Base-by-base conservation (phyloP, 2,113 vertebrate species). In the Polyodon spathula region DNA sequence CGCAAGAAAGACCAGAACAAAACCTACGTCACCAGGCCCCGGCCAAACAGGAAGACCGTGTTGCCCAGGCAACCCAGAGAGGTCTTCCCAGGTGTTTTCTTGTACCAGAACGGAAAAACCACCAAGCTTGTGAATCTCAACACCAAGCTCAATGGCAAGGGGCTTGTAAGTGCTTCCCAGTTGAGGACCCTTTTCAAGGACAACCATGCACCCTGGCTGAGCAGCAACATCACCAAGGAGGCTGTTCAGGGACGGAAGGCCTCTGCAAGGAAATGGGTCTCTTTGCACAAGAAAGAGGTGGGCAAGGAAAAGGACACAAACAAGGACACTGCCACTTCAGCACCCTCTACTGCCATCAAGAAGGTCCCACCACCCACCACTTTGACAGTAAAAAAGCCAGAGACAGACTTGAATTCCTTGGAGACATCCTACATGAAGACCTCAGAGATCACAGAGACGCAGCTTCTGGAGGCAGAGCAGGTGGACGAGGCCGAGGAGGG, bases 21-120 rank as follows among this genome's bases (percentile, higher is more conserved):
- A 67, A 92, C 96, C 63, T 98, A 98, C 0, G 88, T 97, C 67
- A 98, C 95, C 0, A 81, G 94, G 63, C 90, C 93, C 11, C 88
- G 89, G 16, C 81, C 88, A 9, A 90, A 82, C 43, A 82, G 75
- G 53, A 82, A 71, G 54, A 75, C 27, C 64, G 6, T 69, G 0
- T 61, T 61, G 0, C 80, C 77, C 14, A 79, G 73, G 12, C 81
- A 78, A 39, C 81, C 84, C 0, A 76, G 80, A 58, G 86, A 89
- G 64, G 75, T 88, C 40, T 91, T 97, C 52, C 90, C 91, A 0
- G 74, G 90, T 0, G 78, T 95, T 60, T 93, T 97, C 74, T 80
- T 94, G 1, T 90, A 87, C 66, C 88, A 91, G 14, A 84, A 71
- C 4, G 83, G 84, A 10, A 89, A 88, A 79, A 77, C 86, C 71